Evolutionary conservation across 2,797 vertebrate genomes (phyloP), one percentile per base, ranked within the genome.

Genomic region (Periophthalmus magnuspinnatus): DNA sequence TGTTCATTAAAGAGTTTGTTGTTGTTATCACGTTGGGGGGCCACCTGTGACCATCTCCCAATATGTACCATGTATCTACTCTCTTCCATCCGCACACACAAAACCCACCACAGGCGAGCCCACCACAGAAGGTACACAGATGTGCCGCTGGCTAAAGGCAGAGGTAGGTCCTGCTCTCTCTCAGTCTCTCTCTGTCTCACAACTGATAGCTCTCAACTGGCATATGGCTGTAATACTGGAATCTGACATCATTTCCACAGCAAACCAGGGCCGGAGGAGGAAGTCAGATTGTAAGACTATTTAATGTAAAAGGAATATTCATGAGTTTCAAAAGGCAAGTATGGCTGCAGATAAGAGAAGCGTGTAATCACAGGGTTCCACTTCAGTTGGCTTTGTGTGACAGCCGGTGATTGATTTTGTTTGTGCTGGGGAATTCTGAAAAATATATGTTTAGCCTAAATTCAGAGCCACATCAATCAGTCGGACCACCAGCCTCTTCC

Each of bases 81-180:
- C 68, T 65, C 57, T 74, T 79, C 72, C 65, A 73, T 65, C 67
- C 63, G 48, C 54, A 64, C 50, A 45, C 79, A 76, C 17, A 74
- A 66, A 83, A 87, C 79, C 78, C 86, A 85, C 75, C 79, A 81
- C 69, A 84, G 77, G 72, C 80, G 75, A 86, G 74, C 74, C 78
- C 72, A 84, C 84, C 89, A 89, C 93, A 93, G 91, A 92, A 91
- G 93, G 93, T 90, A 79, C 76, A 77, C 93, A 94, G 92, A 94
- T 94, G 93, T 94, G 91, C 89, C 70, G 72, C 70, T 74, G 82
- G 84, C 86, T 86, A 88, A 67, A 73, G 78, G 84, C 80, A 88
- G 84, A 91, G 84, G 86, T 90, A 81, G 90, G 89, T 90, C 90
- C 89, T 76, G 77, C 85, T 81, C 80, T 52, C 50, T 21, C 52